Evolutionary conservation across 2,113 vertebrate genomes (phyloP).

Genomic region (Willisornis vidua): DNA sequence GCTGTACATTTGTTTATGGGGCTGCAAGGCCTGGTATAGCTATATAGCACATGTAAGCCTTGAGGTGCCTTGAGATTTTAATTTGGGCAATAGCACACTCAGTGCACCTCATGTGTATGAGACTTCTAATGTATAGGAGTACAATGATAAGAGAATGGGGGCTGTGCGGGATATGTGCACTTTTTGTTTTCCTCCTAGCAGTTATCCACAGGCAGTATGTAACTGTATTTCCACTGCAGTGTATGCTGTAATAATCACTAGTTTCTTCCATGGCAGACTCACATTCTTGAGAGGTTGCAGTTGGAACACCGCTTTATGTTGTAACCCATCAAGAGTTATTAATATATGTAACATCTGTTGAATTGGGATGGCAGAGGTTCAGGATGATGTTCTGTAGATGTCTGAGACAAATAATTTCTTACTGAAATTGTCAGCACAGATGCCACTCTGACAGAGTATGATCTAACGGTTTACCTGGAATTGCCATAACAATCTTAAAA

Average conservation of each 20-base stretch:
- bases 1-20: background rate
- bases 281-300: background rate
- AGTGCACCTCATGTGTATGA: background rate
- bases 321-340: background rate
- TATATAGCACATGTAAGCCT: background rate
- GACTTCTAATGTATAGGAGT: background rate
- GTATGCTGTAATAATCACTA: background rate
- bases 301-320: background rate
- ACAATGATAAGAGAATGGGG: background rate
- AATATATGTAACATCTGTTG: background rate
- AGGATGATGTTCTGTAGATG: background rate
- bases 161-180: background rate
- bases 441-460: background rate
- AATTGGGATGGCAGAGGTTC: constrained; percentile 2
- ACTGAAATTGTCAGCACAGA: constrained; percentile 8
- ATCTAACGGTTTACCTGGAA: background rate
- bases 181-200: background rate
- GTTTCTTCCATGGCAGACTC: background rate
- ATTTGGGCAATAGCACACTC: background rate
- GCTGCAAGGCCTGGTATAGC: background rate
- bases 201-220: background rate
- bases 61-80: background rate
- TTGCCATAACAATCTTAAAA: background rate
- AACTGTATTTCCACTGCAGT: background rate
- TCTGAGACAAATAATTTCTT: background rate